These are phyloP conservation scores for Xylophagus ater DNA, from an alignment of 2,888 invertebrate genomes.

Conservation along the genomic window DNA sequence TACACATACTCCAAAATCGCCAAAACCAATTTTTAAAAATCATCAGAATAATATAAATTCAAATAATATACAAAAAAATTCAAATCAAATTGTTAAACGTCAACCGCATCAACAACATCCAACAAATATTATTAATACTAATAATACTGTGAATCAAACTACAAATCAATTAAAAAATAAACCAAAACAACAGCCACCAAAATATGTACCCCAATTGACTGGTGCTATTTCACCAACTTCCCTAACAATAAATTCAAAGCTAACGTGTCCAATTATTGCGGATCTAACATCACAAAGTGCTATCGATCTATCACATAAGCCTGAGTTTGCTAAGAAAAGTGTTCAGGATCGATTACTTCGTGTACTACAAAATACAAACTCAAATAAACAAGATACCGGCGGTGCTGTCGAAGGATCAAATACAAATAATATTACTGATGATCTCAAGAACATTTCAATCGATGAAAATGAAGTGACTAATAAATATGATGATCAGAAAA, in stretches of 20 bases:
- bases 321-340: constrained; percentile 17
- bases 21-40: constrained; percentile 3
- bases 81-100: too few species aligned
- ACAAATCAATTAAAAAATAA: constrained; percentile 5
- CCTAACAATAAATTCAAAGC: not conserved
- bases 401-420: not conserved
- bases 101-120: too few species aligned
- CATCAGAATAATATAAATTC: constrained; percentile 1
- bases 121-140: too few species aligned
- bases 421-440: not conserved
- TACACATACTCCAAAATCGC: constrained; percentile 5
- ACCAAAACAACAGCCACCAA: constrained; percentile 5
- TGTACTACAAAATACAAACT: constrained; percentile 5
- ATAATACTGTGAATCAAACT: too few species aligned
- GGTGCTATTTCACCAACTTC: not conserved
- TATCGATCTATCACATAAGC: constrained; percentile 16
- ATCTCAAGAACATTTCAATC: not conserved
- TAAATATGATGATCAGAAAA: constrained; percentile 3
- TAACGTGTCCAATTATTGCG: constrained; percentile 5
- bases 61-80: too few species aligned
- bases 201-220: not conserved
- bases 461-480: not conserved
- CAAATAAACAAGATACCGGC: not conserved
- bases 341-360: constrained; percentile 17
- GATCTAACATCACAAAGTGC: constrained; percentile 7